A percentile compares a stretch with the other conserved stretches of the same genome.
phyloP scores from a whole-genome alignment of 1,140 invertebrate species.

The Drosophila parvula region DNA sequence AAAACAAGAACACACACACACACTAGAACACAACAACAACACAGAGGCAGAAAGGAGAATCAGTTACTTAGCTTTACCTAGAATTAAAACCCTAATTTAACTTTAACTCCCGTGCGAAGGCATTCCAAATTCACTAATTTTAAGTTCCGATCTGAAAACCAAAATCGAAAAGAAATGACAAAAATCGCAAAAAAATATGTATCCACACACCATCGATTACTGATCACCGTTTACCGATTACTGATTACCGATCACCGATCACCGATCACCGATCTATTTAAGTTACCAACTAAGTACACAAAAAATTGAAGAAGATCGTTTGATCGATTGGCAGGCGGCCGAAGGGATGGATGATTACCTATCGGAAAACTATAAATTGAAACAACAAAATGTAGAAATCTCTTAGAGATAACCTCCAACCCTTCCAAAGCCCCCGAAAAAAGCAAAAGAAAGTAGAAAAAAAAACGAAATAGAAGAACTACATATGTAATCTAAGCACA shows the following conservation, averaged over 20 bases:
- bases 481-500: conserved; percentile 45
- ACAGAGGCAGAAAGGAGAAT: conserved; percentile 19
- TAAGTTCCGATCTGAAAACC: conserved; percentile 52
- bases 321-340: conserved; percentile 20
- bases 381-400: background rate
- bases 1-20: conserved; percentile 29
- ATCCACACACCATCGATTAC: conserved; percentile 11
- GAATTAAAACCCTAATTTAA: conserved; percentile 40
- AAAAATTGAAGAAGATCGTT: conserved; percentile 22
- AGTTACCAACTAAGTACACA: conserved; percentile 64
- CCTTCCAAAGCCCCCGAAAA: conserved; percentile 2
- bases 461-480: conserved; percentile 15
- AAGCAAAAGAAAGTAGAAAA: background rate
- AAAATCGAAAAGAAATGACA: conserved; percentile 3
- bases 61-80: conserved; percentile 32
- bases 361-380: background rate
- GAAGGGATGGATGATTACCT: background rate
- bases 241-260: background rate
- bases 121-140: conserved; percentile 68
- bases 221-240: conserved; percentile 5
- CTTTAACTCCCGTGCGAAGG: conserved; percentile 40
- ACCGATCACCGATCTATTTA: conserved; percentile 42
- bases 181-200: conserved; percentile 29
- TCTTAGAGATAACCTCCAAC: too few species aligned
- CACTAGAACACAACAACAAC: conserved; percentile 26